phyloP scores from a whole-genome alignment of 1,140 invertebrate genomes.

The Ruditapes philippinarum region DNA sequence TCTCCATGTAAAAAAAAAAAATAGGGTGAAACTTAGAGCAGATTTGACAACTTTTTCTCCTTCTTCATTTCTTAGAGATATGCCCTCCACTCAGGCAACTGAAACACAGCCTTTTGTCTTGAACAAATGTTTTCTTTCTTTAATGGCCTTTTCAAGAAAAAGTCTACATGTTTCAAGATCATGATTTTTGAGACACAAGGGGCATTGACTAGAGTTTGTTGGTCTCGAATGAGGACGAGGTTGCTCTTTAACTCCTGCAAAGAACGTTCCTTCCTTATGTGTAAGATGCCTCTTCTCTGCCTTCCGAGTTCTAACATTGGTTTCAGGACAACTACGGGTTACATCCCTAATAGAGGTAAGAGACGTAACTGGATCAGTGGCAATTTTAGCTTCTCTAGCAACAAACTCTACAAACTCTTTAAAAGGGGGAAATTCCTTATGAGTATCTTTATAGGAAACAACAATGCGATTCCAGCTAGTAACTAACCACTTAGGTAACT shows the following conservation, averaged over 20 bases:
- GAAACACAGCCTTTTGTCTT: background rate
- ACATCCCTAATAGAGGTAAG: background rate
- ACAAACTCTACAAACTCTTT: background rate
- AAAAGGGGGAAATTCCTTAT: slow-evolving; percentile 17
- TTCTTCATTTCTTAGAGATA: background rate
- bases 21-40: slow-evolving; percentile 18
- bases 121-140: background rate
- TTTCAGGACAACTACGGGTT: too few relatives aligned
- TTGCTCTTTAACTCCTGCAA: background rate
- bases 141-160: background rate
- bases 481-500: slow-evolving; percentile 74
- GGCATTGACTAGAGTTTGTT: too few relatives aligned
- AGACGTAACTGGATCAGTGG: background rate
- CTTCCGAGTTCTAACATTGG: background rate
- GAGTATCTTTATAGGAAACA: background rate
- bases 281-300: background rate
- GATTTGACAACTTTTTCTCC: slow-evolving; percentile 22
- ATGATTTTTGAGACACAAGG: too few relatives aligned
- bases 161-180: too few relatives aligned
- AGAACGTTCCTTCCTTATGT: background rate
- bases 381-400: background rate
- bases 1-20: too few relatives aligned
- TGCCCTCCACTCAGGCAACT: background rate
- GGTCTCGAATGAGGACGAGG: background rate
- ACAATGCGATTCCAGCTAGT: slow-evolving; percentile 66